These are phyloP conservation scores for Puffinus mauretanicus DNA, from an alignment of 2,113 vertebrate species.

Conservation along the genomic window DNA sequence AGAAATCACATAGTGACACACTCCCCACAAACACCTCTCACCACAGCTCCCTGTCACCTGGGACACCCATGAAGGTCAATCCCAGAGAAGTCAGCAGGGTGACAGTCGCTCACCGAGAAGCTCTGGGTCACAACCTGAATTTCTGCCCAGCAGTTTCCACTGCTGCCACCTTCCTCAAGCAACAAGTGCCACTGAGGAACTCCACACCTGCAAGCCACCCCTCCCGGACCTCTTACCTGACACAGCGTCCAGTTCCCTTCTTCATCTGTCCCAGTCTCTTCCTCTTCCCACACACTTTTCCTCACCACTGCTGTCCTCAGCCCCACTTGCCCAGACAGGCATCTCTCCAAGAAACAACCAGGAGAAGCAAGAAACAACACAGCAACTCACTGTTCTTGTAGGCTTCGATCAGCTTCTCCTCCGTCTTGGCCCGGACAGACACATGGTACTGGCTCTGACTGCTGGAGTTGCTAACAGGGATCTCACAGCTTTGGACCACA, in stretches of 20 bases:
- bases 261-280: neutral
- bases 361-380: neutral
- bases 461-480: slow-evolving; percentile 12
- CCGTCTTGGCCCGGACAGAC: slow-evolving; percentile 17
- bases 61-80: neutral
- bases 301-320: neutral
- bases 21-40: neutral
- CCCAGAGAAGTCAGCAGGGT: neutral
- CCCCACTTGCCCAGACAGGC: neutral
- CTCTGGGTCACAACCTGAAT: neutral
- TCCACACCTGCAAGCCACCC: neutral
- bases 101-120: neutral
- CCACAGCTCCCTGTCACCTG: neutral
- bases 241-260: neutral
- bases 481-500: slow-evolving; percentile 60
- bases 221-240: neutral
- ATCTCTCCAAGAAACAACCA: neutral
- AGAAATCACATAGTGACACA: neutral
- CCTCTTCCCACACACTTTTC: neutral
- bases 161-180: neutral
- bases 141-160: neutral
- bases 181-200: neutral
- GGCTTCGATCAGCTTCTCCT: neutral
- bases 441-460: slow-evolving; percentile 27
- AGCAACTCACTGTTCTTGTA: slow-evolving; percentile 48